These are phyloP conservation scores for Diorhabda elongata DNA, from an alignment of 1,140 invertebrate species.

Conservation along the genomic window DNA sequence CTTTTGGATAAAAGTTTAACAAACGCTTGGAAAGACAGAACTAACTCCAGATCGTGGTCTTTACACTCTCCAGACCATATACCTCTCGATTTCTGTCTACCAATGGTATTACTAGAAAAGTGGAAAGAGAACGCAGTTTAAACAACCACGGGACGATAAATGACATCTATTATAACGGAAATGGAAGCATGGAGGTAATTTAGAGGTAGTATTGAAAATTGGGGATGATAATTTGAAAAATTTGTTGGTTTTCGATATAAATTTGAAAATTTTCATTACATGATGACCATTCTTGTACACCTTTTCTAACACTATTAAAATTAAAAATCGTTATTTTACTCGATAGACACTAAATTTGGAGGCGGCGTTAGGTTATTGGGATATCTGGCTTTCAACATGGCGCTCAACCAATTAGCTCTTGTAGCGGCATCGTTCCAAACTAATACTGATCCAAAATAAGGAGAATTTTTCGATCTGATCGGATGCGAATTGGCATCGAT, in stretches of 20 bases:
- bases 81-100: too few species aligned
- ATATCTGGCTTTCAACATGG: constrained; percentile 68
- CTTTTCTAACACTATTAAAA: neutral
- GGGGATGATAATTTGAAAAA: neutral
- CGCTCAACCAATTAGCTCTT: constrained; percentile 69
- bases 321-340: neutral
- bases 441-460: constrained; percentile 73
- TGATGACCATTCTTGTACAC: neutral
- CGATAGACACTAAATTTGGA: constrained; percentile 23
- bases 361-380: constrained; percentile 34
- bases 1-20: too few species aligned
- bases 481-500: constrained; percentile 64
- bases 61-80: too few species aligned
- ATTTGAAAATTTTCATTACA: neutral
- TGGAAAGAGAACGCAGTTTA: too few species aligned
- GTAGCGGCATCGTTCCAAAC: constrained; percentile 68
- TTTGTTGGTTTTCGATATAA: neutral
- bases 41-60: too few species aligned
- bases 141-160: too few species aligned
- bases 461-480: constrained; percentile 66
- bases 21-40: too few species aligned
- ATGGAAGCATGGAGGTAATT: too few species aligned
- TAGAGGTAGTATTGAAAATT: too few species aligned
- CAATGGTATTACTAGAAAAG: too few species aligned
- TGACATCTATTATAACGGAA: too few species aligned